phyloP scores from a whole-genome alignment of 1,140 invertebrate genomes.

The Homarus americanus region DNA sequence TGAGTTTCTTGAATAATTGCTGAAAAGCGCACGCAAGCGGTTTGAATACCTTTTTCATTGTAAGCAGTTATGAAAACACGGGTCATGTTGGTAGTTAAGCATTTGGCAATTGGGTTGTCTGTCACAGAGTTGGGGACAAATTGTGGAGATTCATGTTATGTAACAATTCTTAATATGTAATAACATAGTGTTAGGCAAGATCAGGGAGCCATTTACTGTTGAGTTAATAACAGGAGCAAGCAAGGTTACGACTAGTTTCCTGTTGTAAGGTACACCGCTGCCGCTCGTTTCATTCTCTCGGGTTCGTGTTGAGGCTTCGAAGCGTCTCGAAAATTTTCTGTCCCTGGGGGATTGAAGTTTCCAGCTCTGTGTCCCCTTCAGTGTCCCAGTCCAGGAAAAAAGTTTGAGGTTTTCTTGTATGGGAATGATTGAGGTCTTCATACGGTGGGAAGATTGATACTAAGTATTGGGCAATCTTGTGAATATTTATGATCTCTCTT shows the following conservation, averaged over 20 bases:
- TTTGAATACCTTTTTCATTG: constrained; percentile 13
- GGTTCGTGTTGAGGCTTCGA: neutral
- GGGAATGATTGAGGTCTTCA: too few relatives aligned
- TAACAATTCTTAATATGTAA: constrained; percentile 24
- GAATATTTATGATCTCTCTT: too few relatives aligned
- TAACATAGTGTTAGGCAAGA: constrained; percentile 36
- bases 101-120: constrained; percentile 23
- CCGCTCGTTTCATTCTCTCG: neutral
- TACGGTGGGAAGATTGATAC: too few relatives aligned
- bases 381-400: too few relatives aligned
- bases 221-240: constrained; percentile 40
- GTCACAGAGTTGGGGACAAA: constrained; percentile 26
- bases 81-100: constrained; percentile 21
- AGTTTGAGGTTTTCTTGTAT: too few relatives aligned
- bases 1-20: constrained; percentile 41
- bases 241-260: constrained; percentile 28
- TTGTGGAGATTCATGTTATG: constrained; percentile 32
- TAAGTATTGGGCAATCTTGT: too few relatives aligned
- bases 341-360: too few relatives aligned
- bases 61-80: constrained; percentile 22
- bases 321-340: neutral
- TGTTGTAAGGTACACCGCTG: neutral
- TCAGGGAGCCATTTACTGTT: constrained; percentile 44
- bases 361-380: too few relatives aligned
- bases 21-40: constrained; percentile 36